Evolutionary conservation across 2,797 vertebrate species (phyloP), one percentile per base, ranked within the genome.

Genomic region (Furcifer pardalis): DNA sequence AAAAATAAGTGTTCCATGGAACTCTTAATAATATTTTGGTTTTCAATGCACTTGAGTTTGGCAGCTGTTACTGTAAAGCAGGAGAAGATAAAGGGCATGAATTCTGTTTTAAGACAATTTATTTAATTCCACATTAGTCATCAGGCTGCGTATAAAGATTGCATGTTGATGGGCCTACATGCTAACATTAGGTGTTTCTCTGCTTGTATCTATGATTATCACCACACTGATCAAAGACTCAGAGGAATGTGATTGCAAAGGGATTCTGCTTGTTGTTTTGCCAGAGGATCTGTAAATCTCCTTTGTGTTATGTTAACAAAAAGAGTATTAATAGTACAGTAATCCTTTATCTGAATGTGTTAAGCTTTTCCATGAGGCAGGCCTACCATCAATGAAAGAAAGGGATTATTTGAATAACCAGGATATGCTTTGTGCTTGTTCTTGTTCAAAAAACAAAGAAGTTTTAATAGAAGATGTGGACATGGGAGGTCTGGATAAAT

Each of bases 381-480:
- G 76, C 86, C 78, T 32, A 74, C 90, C 35, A 91, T 78, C 83
- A 89, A n/a, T 89, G 83, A 82, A 77, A 86, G 72, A 37, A 79
- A 79, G 85, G 83, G 88, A 68, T 83, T 89, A 87, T 89, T 93
- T 90, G 84, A 82, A 80, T 86, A 86, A 84, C 46, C 76, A 86
- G 87, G 82, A 52, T 84, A 88, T 52, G 78, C 84, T 86, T 81
- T 77, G 77, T 84, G 60, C 78, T 76, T 86, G 81, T 84, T 88
- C 82, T 91, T 89, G 76, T 91, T 93, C 80, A 89, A 84, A 88
- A 77, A 59, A n/a, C n/a, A n/a, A 49, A 77, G 78, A 23, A 49
- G 77, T 91, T 90, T 46, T 88, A 84, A 37, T 91, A 77, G 84
- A 77, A 86, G 79, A 77, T 71, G 72, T 49, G 27, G 65, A 49